Base-by-base conservation (phyloP, 2,113 vertebrate genomes). In the Passer domesticus region DNA sequence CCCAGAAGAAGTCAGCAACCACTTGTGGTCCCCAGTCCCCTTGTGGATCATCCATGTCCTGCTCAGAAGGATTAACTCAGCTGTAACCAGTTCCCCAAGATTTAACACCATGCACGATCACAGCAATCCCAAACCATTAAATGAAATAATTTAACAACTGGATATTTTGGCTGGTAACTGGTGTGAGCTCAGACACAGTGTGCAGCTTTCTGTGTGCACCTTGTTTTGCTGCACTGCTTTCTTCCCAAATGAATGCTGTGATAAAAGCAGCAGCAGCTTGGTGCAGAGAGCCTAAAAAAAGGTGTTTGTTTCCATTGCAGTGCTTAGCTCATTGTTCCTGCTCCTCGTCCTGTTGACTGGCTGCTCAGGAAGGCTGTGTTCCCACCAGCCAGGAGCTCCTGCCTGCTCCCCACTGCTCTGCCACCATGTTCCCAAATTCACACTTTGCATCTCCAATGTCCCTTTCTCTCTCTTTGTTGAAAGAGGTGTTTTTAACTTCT, bases 301-400 rank as follows among this genome's bases (percentile, higher is more conserved):
- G 77, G 87, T 91, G 87, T 86, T 96, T 96, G 83, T 94, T 95
- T 85, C 91, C 89, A 91, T 49, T 4, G 2, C 70, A 37, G 66
- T 3, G 13, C 83, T 96, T 75, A 97, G 83, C 87, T 96, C 94
- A 94, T 92, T 94, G 77, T 95, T 94, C 80, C 91, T 84, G 84
- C 87, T 75, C n/a, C 82, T 91, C 1, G 81, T 97, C 94, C 96
- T 96, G 94, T 94, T 95, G 96, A 91, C 83, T 94, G 91, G 80
- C 31, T 87, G 78, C 70, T 83, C 95, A 95, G 93, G 92, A 94
- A 96, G 70, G 35, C 66, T 11, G 1, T 7, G 70, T 87, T 94
- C 73, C 66, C 13, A 7, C 69, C 83, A 91, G 87, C 81, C 74
- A 75, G 80, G 44, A 91, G 49, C 89, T 92, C 91, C 87, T 79